Percentiles rank a stretch among this genome's conserved stretches.
phyloP scores from a whole-genome alignment of 2,797 vertebrate species.

The Anas capensis region DNA sequence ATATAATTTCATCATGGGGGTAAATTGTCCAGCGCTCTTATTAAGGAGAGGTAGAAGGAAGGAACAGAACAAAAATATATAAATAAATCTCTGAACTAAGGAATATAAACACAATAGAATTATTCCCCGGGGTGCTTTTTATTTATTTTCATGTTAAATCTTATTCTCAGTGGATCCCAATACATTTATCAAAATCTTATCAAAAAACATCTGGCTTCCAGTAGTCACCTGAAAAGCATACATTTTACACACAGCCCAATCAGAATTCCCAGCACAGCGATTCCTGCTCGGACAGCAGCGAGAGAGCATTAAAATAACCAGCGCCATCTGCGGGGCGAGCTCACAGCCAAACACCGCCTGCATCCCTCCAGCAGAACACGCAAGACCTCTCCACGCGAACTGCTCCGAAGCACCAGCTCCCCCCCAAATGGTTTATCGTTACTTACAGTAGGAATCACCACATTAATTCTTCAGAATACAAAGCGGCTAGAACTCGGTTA shows the following conservation, averaged over 20 bases:
- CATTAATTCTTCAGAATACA: accelerated
- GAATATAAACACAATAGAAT: conserved; percentile 66
- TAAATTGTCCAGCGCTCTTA: conserved; percentile 49
- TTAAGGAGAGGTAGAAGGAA: conserved; percentile 39
- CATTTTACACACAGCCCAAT: not conserved
- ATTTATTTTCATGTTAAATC: conserved; percentile 62
- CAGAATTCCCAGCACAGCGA: not conserved
- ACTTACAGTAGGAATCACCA: not conserved
- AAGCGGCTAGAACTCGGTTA: accelerated
- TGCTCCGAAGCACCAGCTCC: accelerated
- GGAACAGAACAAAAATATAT: conserved; percentile 20
- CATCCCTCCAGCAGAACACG: accelerated
- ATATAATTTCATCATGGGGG: conserved; percentile 51
- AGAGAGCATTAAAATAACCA: not conserved
- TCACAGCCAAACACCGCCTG: accelerated
- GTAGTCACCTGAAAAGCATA: not conserved
- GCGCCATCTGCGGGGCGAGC: conserved; percentile 67
- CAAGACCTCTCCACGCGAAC: accelerated
- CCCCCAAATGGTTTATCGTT: accelerated
- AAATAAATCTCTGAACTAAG: not conserved
- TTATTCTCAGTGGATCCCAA: not conserved
- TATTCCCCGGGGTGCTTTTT: conserved; percentile 26
- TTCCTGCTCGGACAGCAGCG: not conserved
- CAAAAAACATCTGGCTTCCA: conserved; percentile 48
- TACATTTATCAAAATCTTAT: conserved; percentile 58